A percentile compares a stretch with the other conserved stretches of the same genome.
Evolutionary conservation across 2,888 invertebrate species (phyloP).

Genomic region (Drosophila limbata): DNA sequence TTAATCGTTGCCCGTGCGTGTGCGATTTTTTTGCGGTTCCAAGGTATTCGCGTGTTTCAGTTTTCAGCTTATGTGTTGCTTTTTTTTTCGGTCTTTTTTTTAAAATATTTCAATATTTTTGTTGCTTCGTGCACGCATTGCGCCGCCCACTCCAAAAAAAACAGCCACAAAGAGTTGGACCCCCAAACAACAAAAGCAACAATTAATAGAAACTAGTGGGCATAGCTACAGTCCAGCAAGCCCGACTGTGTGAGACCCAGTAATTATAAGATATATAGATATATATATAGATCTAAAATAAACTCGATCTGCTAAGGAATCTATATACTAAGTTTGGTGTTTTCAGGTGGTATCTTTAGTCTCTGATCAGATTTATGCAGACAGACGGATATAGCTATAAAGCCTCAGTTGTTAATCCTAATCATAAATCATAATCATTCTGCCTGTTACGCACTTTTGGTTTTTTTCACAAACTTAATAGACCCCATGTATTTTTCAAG

Average conservation of each 20-base stretch:
- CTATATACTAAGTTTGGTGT: background rate
- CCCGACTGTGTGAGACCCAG: background rate
- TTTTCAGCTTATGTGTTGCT: slow-evolving; percentile 35
- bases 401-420: no score
- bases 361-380: no score
- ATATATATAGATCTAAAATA: no score
- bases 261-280: no score
- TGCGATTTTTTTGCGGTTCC: slow-evolving; percentile 72
- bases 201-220: slow-evolving; percentile 6
- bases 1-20: slow-evolving; percentile 76
- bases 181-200: slow-evolving; percentile 18
- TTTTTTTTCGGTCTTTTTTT: slow-evolving; percentile 46
- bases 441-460: background rate
- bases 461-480: background rate
- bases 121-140: slow-evolving; percentile 70
- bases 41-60: slow-evolving; percentile 74
- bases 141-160: slow-evolving; percentile 68
- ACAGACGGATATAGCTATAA: no score
- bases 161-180: slow-evolving; percentile 27
- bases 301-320: background rate
- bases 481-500: background rate
- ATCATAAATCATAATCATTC: background rate
- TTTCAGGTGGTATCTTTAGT: no score
- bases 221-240: background rate
- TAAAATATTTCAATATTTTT: slow-evolving; percentile 50